These are phyloP conservation scores for Malurus elegans DNA, from an alignment of 2,113 vertebrate species.

Conservation along the genomic window DNA sequence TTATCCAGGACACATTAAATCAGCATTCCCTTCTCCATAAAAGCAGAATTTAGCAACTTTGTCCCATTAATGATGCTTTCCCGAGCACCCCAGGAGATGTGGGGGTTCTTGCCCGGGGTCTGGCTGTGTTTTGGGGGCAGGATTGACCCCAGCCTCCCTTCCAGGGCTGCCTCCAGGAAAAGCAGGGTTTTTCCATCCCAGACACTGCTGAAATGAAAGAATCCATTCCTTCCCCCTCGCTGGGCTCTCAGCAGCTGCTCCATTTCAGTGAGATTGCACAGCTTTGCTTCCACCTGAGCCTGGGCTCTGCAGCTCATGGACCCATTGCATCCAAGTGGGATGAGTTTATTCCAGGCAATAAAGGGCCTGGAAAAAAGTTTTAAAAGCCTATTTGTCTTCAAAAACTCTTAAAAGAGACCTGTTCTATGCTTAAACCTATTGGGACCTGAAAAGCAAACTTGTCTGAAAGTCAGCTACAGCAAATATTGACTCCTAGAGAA, in stretches of 20 bases:
- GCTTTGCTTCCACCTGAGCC: neutral
- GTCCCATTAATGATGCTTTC: constrained; percentile 13
- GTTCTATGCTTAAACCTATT: neutral
- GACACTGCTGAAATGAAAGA: neutral
- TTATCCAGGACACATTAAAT: neutral
- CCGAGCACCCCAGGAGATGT: neutral
- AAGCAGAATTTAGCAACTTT: constrained; percentile 40
- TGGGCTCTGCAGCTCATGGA: neutral
- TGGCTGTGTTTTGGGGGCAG: neutral
- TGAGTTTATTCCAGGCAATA: neutral
- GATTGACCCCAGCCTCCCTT: neutral
- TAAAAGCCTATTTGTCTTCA: neutral
- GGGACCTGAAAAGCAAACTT: neutral
- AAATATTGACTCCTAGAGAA: neutral
- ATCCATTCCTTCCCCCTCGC: neutral
- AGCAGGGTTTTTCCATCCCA: neutral
- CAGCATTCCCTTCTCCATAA: neutral
- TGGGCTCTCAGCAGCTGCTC: constrained; percentile 16
- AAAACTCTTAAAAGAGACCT: neutral
- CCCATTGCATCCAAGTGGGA: neutral
- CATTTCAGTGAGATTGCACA: neutral
- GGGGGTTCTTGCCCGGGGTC: neutral
- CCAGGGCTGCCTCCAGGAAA: neutral
- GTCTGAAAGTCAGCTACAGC: neutral
- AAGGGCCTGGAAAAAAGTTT: neutral